A percentile compares a stretch with the other conserved stretches of the same genome.
Evolutionary conservation across 2,888 invertebrate species (phyloP).

Genomic region (Leptinotarsa tumamoca): DNA sequence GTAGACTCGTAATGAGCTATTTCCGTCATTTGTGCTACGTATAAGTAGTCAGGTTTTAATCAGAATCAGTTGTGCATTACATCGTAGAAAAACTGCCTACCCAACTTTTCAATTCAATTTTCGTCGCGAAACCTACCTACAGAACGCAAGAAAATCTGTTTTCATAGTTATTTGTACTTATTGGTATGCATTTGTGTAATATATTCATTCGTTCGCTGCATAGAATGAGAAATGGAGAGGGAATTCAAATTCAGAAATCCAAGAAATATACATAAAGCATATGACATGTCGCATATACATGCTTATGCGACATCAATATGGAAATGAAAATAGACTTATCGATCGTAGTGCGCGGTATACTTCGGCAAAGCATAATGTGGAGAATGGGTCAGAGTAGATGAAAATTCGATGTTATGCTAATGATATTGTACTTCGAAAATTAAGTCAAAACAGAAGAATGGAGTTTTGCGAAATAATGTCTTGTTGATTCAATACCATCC

Average conservation of each 20-base stretch:
- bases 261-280: conserved; percentile 21
- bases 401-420: too few species aligned
- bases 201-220: conserved; percentile 9
- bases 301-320: conserved; percentile 16
- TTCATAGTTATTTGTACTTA: background rate
- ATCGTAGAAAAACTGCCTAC: too few species aligned
- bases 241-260: conserved; percentile 21
- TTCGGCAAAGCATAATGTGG: background rate
- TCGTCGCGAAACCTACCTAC: background rate
- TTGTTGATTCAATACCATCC: too few species aligned
- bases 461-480: too few species aligned
- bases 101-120: too few species aligned
- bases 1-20: too few species aligned
- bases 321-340: conserved; percentile 13
- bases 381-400: background rate
- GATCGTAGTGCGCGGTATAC: background rate
- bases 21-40: too few species aligned
- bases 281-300: conserved; percentile 20
- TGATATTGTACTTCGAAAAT: too few species aligned
- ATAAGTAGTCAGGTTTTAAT: too few species aligned
- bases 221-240: conserved; percentile 19
- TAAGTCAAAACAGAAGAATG: too few species aligned
- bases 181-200: conserved; percentile 10
- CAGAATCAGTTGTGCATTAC: too few species aligned
- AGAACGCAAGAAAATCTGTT: background rate